Evolutionary conservation across 1,140 invertebrate genomes (phyloP).

Genomic region (Daktulosphaira vitifoliae): DNA sequence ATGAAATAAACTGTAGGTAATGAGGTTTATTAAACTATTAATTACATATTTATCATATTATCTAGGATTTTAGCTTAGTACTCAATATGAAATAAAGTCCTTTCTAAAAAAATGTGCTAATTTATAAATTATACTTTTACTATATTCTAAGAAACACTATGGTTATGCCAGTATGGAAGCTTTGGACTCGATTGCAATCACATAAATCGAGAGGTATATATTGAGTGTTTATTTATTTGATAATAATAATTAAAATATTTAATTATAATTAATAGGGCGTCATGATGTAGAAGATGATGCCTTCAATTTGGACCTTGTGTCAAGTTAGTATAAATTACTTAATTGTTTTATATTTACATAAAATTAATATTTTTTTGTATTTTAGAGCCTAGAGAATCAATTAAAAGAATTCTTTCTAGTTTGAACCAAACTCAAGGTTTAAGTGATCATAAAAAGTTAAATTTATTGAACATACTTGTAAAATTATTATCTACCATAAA

Average conservation of each 20-base stretch:
- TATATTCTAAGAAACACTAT: too few species aligned
- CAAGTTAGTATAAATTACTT: background rate
- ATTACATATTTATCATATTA: too few species aligned
- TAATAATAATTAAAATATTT: too few species aligned
- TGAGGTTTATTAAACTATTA: too few species aligned
- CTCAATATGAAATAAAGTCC: too few species aligned
- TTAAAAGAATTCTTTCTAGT: conserved; percentile 24
- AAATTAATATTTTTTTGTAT: too few species aligned
- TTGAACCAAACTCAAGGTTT: conserved; percentile 27
- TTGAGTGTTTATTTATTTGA: too few species aligned
- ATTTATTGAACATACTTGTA: conserved; percentile 24
- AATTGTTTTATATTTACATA: background rate
- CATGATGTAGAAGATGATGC: conserved; percentile 31
- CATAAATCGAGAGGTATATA: conserved; percentile 20
- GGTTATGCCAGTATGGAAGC: conserved; percentile 22
- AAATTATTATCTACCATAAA: conserved; percentile 10
- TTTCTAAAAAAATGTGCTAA: too few species aligned
- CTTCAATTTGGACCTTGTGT: conserved; percentile 23
- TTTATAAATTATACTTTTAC: too few species aligned
- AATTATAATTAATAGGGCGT: conserved; percentile 13
- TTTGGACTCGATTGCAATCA: conserved; percentile 18
- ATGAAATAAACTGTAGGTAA: too few species aligned
- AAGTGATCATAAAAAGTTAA: conserved; percentile 26
- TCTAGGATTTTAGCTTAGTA: too few species aligned
- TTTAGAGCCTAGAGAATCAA: conserved; percentile 28